A percentile compares a stretch with the other conserved stretches of the same genome.
phyloP scores from a whole-genome alignment of 2,888 invertebrate genomes.

The Thymelicus acteon region DNA sequence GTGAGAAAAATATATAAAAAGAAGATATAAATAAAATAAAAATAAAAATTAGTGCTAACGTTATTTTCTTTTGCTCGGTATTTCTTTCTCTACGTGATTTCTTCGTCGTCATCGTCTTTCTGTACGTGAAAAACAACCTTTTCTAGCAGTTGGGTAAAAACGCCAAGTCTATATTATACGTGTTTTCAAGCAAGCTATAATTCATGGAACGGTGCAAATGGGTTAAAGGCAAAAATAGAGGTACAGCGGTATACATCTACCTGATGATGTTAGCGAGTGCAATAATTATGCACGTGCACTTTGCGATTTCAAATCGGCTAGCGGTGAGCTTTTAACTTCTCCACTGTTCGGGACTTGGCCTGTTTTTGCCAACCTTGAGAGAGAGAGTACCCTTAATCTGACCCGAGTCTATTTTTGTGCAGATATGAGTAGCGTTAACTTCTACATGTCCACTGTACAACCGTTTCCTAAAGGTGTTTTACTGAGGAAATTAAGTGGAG shows the following conservation, averaged over 20 bases:
- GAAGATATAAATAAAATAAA: too few relatives aligned
- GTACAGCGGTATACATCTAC: slow-evolving; percentile 39
- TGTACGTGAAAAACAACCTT: too few relatives aligned
- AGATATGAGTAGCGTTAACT: not conserved
- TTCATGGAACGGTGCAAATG: slow-evolving; percentile 80
- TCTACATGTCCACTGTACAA: too few relatives aligned
- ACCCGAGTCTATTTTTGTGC: not conserved
- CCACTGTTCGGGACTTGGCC: slow-evolving; percentile 26
- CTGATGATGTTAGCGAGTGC: slow-evolving; percentile 28
- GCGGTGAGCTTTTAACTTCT: slow-evolving; percentile 31
- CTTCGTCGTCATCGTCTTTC: too few relatives aligned
- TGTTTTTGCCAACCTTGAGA: slow-evolving; percentile 30
- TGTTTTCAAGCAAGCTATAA: slow-evolving; percentile 56
- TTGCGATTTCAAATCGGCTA: slow-evolving; percentile 32
- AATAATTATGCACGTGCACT: slow-evolving; percentile 35
- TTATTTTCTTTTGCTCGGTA: too few relatives aligned
- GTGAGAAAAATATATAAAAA: too few relatives aligned
- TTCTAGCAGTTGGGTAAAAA: too few relatives aligned
- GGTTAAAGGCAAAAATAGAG: slow-evolving; percentile 73
- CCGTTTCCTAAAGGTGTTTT: too few relatives aligned
- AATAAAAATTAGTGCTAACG: too few relatives aligned
- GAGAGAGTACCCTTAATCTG: slow-evolving; percentile 11
- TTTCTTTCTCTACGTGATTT: too few relatives aligned
- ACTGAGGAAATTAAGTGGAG: too few relatives aligned
- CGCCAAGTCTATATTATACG: slow-evolving; percentile 12